Evolutionary conservation across 2,888 invertebrate species (phyloP).

Genomic region (Timema podura): DNA sequence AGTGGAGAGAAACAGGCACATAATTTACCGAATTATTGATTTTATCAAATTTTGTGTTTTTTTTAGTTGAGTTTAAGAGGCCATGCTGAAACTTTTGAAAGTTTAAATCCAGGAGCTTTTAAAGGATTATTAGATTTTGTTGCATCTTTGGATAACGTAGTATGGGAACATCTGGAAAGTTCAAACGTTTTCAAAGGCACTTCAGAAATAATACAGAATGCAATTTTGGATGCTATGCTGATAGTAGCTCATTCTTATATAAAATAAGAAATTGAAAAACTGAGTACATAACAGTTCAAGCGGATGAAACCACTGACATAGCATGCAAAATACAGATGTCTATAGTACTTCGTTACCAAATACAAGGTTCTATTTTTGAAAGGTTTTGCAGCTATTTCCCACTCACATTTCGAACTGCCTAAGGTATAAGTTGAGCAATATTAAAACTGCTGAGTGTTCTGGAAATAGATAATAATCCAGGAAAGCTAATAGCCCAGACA

Average conservation of each 20-base stretch:
- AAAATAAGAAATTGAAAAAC: neutral
- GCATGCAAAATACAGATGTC: neutral
- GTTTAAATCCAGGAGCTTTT: neutral
- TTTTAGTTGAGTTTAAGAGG: neutral
- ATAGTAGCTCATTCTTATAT: neutral
- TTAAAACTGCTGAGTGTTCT: too few relatives aligned
- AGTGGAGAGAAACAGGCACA: neutral
- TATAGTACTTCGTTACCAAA: neutral
- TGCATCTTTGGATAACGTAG: neutral
- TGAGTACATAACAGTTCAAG: neutral
- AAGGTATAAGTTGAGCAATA: neutral
- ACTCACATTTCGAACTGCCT: neutral
- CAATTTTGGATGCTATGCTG: slow-evolving; percentile 1
- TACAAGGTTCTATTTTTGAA: neutral
- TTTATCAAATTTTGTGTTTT: neutral
- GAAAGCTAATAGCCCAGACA: too few relatives aligned
- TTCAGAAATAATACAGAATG: neutral
- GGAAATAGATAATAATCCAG: too few relatives aligned
- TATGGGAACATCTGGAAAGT: neutral
- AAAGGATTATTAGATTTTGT: neutral
- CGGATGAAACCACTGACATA: neutral
- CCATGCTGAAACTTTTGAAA: neutral
- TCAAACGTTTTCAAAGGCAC: neutral
- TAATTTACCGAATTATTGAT: neutral
- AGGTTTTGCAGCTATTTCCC: neutral